Evolutionary conservation across 2,113 vertebrate genomes (phyloP).

Genomic region (Cyprinodon variegatus): DNA sequence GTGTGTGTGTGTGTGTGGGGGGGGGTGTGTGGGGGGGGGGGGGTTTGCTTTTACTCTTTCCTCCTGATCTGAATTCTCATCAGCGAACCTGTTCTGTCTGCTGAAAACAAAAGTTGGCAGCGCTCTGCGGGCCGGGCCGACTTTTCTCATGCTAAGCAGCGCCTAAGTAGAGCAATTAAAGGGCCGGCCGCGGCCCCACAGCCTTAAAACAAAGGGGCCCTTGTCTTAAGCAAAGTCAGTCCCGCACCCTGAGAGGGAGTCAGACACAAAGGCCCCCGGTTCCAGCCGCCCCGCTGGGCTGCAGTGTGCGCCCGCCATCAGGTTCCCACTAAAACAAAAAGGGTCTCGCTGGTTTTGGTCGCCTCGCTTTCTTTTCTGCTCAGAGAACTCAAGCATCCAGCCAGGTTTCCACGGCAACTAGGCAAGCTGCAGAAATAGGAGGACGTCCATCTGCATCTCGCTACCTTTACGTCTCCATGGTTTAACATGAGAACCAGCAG

Average conservation of each 20-base stretch:
- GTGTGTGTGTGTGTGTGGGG: not conserved
- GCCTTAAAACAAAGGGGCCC: conserved; percentile 93
- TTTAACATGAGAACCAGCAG: too few species aligned
- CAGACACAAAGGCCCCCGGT: conserved; percentile 69
- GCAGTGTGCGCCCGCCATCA: conserved; percentile 32
- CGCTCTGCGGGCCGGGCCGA: conserved; percentile 87
- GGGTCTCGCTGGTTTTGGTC: conserved; percentile 73
- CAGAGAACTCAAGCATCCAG: conserved; percentile 43
- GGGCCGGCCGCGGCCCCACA: conserved; percentile 86
- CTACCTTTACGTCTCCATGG: conserved; percentile 33
- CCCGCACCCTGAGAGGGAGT: conserved; percentile 61
- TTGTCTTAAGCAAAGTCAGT: conserved; percentile 94
- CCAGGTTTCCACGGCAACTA: conserved; percentile 63
- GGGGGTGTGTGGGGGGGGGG: too few species aligned
- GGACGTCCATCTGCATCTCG: conserved; percentile 20
- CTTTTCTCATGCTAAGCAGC: conserved; percentile 98
- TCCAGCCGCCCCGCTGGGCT: conserved; percentile 36
- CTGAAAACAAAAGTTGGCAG: conserved; percentile 88
- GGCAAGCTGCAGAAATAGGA: conserved; percentile 35
- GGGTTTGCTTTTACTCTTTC: conserved; percentile 31
- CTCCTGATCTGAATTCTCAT: conserved; percentile 96
- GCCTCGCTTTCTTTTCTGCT: conserved; percentile 73
- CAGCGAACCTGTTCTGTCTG: conserved; percentile 85
- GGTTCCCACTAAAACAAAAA: conserved; percentile 79
- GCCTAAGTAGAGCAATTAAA: conserved; percentile 98